Percentiles rank a stretch among this genome's conserved stretches.
Conservation (phyloP, 2,113 vertebrate genomes). For the Toxotes chatareus region DNA sequence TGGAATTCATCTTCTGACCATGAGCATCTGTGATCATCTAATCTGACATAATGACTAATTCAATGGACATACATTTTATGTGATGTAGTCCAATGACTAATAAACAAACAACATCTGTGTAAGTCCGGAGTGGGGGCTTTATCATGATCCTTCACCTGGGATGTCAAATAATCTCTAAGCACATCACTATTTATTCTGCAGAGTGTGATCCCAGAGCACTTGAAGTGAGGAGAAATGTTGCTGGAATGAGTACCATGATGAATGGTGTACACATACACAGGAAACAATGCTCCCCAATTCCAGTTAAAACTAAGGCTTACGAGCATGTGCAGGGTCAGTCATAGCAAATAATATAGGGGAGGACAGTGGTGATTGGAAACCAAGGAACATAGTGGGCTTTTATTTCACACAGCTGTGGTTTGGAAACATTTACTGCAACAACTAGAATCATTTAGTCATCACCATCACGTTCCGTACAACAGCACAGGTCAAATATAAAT, state of each 20-base stretch:
- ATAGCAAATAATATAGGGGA: constrained; percentile 33
- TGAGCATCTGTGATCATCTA: no score
- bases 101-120: constrained; percentile 1
- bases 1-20: neutral
- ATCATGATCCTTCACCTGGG: neutral
- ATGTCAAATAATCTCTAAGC: neutral
- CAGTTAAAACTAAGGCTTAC: constrained; percentile 57
- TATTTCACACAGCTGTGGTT: constrained; percentile 55
- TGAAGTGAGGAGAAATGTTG: neutral
- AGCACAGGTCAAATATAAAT: constrained; percentile 16
- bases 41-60: neutral
- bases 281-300: constrained; percentile 66
- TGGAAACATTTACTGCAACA: constrained; percentile 49
- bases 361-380: constrained; percentile 44
- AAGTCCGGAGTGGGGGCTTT: neutral
- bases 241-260: constrained; percentile 4
- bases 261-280: constrained; percentile 17
- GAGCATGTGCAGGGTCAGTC: constrained; percentile 33
- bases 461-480: constrained; percentile 15
- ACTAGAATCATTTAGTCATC: constrained; percentile 59
- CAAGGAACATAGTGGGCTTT: constrained; percentile 37
- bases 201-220: neutral
- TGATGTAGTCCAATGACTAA: neutral
- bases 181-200: neutral
- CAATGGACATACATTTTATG: neutral